A percentile compares a stretch with the other conserved stretches of the same genome.
These are phyloP conservation scores for Tupiocoris notatus DNA, from an alignment of 2,888 invertebrate species.

Conservation along the genomic window DNA sequence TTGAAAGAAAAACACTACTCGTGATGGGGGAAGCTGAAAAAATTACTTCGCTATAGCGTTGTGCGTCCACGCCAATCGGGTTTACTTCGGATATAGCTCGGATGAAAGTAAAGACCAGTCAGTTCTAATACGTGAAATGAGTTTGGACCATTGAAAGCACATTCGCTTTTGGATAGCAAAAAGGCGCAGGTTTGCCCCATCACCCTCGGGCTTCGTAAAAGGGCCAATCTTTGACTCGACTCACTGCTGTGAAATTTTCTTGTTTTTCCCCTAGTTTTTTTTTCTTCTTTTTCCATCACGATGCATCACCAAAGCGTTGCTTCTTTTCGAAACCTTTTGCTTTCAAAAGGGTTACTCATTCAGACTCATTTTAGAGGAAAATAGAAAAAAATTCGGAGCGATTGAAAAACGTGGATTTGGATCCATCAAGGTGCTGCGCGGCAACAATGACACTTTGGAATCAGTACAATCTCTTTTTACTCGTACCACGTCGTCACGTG, in stretches of 20 bases:
- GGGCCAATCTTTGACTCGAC: background rate
- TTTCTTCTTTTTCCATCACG: background rate
- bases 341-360: background rate
- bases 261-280: background rate
- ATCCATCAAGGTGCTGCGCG: too few relatives aligned
- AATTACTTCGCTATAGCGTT: background rate
- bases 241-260: background rate
- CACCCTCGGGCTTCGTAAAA: background rate
- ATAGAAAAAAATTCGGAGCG: background rate
- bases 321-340: background rate
- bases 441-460: too few relatives aligned
- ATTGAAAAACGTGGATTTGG: background rate
- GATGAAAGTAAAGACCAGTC: constrained; percentile 28
- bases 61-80: background rate
- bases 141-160: constrained; percentile 23
- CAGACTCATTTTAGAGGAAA: background rate
- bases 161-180: constrained; percentile 17
- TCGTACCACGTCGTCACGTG: too few relatives aligned
- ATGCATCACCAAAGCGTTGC: background rate
- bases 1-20: background rate
- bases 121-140: constrained; percentile 32
- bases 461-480: too few relatives aligned
- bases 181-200: background rate
- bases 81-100: background rate
- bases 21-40: background rate